Evolutionary conservation across 2,797 vertebrate species (phyloP), one percentile per base, ranked within the genome.

Genomic region (Clarias pachynema): DNA sequence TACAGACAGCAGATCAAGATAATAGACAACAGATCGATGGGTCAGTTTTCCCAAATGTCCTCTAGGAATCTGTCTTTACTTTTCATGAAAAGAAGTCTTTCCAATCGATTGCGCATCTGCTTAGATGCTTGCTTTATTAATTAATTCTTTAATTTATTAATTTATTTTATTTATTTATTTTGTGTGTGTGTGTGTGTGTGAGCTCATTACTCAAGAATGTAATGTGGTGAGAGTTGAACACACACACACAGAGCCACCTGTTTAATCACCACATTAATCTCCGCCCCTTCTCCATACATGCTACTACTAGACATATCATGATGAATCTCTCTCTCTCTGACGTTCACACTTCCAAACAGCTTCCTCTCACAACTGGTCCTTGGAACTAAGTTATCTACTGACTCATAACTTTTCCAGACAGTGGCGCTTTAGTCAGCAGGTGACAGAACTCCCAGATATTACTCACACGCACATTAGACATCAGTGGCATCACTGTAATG

Each of bases 221-320:
- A 81, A 83, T 83, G 62, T 81, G 34, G 81, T 81, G 80, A 82
- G 66, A 79, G 31, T 40, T 26, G n/a, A 26, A 49, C 29, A 83
- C 87, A 89, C 75, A 86, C 75, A 86, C 86, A 75, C 83, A 83
- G 89, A 49, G 66, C 84, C 87, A 90, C 89, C 87, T 90, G 89
- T 89, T 85, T 85, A 86, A 86, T 53, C 75, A 53, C n/a, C 83
- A 83, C 77, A 62, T 78, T 84, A 40, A 40, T 87, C 75, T 77
- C 73, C 49, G 26, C 72, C 59, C 77, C 59, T 85, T 84, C 81
- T 18, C n/a, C 70, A 72, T 85, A 26, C 60, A 62, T 31, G 34
- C 34, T 86, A 69, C 75, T 72, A 59, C n/a, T 34, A 44, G 18
- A 62, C 81, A 63, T 34, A 8, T 77, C 6, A 34, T 72, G 22